A percentile compares a stretch with the other conserved stretches of the same genome.
Evolutionary conservation across 2,888 invertebrate species (phyloP).

Genomic region (Quadroppia sp.): DNA sequence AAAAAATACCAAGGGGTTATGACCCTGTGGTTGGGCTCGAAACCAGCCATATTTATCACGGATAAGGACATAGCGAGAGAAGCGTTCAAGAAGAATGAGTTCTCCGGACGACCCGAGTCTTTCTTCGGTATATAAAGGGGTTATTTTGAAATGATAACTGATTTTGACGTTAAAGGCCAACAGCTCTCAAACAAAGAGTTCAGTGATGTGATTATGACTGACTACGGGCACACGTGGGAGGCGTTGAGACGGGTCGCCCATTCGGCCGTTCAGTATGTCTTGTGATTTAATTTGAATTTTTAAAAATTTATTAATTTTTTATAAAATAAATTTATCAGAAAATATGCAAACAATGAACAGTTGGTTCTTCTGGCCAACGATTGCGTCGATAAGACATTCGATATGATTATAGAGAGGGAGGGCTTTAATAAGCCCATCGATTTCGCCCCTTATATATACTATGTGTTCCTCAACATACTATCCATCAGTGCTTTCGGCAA

Average conservation of each 20-base stretch:
- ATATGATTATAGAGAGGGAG: not conserved
- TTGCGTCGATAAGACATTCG: slow-evolving; percentile 1
- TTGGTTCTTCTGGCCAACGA: not conserved
- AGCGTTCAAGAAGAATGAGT: slow-evolving; percentile 15
- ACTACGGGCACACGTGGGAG: slow-evolving; percentile 17
- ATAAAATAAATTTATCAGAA: not conserved
- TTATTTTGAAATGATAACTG: not conserved
- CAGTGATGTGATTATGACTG: not conserved
- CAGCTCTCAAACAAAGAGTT: not conserved
- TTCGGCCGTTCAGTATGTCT: slow-evolving; percentile 11
- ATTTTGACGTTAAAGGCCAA: not conserved
- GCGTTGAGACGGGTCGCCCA: not conserved
- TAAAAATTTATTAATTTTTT: too few species aligned
- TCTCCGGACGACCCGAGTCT: slow-evolving; percentile 6
- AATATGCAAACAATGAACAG: not conserved
- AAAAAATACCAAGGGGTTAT: not conserved
- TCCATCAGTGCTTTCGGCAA: not conserved
- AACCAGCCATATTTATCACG: not conserved
- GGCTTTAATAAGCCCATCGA: not conserved
- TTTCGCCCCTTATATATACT: not conserved
- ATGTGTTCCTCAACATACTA: not conserved
- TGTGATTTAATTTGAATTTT: not conserved
- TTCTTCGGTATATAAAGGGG: not conserved
- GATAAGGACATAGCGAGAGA: slow-evolving; percentile 22
- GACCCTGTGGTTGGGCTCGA: slow-evolving; percentile 10